A percentile compares a stretch with the other conserved stretches of the same genome.
phyloP scores from a whole-genome alignment of 2,888 invertebrate genomes.

The Microctonus hyperodae region DNA sequence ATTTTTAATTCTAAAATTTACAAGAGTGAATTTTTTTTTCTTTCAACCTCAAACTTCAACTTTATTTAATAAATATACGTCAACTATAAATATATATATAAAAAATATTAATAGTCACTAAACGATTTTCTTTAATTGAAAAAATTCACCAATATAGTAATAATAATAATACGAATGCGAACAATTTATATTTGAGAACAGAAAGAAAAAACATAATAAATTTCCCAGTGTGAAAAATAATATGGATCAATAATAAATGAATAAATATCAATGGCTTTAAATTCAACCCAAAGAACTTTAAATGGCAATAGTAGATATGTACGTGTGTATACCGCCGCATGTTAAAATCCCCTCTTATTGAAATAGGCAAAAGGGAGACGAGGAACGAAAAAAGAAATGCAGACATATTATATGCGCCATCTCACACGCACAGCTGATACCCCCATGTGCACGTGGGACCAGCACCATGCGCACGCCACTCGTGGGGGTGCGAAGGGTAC shows the following conservation, averaged over 20 bases:
- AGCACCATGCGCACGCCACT: constrained; percentile 35
- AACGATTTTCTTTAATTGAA: constrained; percentile 17
- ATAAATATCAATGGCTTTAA: constrained; percentile 6
- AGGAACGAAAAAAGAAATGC: constrained; percentile 9
- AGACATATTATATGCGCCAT: constrained; percentile 35
- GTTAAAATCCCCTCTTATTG: constrained; percentile 22
- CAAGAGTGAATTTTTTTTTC: too few relatives aligned
- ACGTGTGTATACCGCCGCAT: constrained; percentile 7
- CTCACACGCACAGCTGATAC: constrained; percentile 57
- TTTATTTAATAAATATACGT: too few relatives aligned
- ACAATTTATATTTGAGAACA: background rate
- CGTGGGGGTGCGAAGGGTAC: constrained; percentile 36
- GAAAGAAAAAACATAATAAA: background rate
- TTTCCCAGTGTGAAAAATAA: background rate
- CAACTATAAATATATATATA: too few relatives aligned
- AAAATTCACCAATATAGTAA: constrained; percentile 17
- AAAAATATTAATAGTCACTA: background rate
- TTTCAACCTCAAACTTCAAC: too few relatives aligned
- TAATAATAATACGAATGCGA: too few relatives aligned
- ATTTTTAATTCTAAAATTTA: too few relatives aligned
- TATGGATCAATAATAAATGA: too few relatives aligned
- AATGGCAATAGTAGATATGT: too few relatives aligned
- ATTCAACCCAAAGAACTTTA: constrained; percentile 37
- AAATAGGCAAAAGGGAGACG: background rate
- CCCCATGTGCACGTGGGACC: constrained; percentile 48